These are phyloP conservation scores for Megalops atlanticus DNA, from an alignment of 2,113 vertebrate species.

Conservation along the genomic window DNA sequence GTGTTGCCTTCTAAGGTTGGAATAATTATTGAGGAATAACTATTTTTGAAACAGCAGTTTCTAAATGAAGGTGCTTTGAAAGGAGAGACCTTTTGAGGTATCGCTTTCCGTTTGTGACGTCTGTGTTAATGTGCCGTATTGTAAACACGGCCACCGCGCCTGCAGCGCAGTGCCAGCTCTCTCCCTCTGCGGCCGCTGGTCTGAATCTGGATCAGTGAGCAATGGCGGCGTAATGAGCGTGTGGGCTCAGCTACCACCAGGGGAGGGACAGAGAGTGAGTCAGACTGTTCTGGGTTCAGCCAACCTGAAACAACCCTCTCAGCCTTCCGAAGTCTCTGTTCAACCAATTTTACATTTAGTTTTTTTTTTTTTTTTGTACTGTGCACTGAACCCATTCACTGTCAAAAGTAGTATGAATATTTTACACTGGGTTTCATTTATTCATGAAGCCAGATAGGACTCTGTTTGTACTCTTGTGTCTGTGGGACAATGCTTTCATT, in stretches of 20 bases:
- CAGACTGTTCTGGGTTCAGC: slow-evolving; percentile 50
- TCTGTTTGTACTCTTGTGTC: not conserved
- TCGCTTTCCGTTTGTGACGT: slow-evolving; percentile 49
- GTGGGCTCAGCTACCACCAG: slow-evolving; percentile 42
- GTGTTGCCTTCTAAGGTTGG: slow-evolving; percentile 21
- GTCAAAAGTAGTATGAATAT: not conserved
- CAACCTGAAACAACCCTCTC: slow-evolving; percentile 56
- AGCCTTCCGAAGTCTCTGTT: slow-evolving; percentile 35
- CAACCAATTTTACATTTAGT: not conserved
- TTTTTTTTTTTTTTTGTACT: not conserved
- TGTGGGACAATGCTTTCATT: not conserved
- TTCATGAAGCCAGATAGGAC: not conserved
- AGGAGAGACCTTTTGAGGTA: slow-evolving; percentile 35
- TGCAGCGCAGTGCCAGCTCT: slow-evolving; percentile 44
- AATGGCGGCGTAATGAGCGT: slow-evolving; percentile 47
- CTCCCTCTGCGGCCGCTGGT: not conserved
- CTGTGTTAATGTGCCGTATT: slow-evolving; percentile 58
- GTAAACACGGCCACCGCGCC: slow-evolving; percentile 56
- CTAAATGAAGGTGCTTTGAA: slow-evolving; percentile 4
- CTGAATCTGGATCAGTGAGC: slow-evolving; percentile 60
- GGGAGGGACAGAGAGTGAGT: slow-evolving; percentile 56
- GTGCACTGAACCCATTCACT: not conserved
- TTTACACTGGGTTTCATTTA: no score
- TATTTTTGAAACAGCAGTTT: not conserved
- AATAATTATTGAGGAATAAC: slow-evolving; percentile 12